Percentiles rank a stretch among this genome's conserved stretches.
Evolutionary conservation across 1,140 invertebrate genomes (phyloP).

Genomic region (Cotesia typhae): DNA sequence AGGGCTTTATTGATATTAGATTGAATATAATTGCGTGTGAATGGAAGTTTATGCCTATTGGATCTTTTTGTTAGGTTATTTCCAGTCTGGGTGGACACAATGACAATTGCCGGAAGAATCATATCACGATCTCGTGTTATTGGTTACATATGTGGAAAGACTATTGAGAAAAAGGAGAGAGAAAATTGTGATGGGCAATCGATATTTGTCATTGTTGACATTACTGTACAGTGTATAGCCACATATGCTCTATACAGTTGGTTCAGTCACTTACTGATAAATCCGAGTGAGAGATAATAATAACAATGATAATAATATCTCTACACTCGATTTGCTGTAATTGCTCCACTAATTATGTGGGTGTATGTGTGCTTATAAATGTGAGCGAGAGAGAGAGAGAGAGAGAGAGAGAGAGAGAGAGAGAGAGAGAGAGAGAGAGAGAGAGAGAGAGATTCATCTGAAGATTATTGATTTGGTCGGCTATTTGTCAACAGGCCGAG

Average conservation of each 20-base stretch:
- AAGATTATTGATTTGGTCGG: background rate
- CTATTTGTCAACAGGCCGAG: background rate
- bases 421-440: slow-evolving; percentile 2
- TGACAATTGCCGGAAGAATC: slow-evolving; percentile 2
- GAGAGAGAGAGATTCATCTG: background rate
- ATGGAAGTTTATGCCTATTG: background rate
- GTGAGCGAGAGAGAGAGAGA: background rate
- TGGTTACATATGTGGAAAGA: no score
- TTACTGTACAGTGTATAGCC: background rate
- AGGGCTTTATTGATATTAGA: background rate
- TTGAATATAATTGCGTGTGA: background rate
- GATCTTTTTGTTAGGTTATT: background rate
- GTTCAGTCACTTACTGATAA: slow-evolving; percentile 9
- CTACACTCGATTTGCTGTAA: slow-evolving; percentile 4
- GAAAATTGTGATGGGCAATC: slow-evolving; percentile 1
- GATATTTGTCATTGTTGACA: slow-evolving; percentile 25
- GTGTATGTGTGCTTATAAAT: background rate
- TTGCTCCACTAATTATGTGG: slow-evolving; percentile 16
- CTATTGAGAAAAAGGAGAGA: background rate
- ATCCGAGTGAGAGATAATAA: background rate
- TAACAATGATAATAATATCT: background rate
- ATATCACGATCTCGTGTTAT: slow-evolving; percentile 5
- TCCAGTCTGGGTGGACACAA: background rate
- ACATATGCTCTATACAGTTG: background rate
- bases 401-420: background rate